Evolutionary conservation across 2,113 vertebrate species (phyloP).

Genomic region (Clarias batrachus): DNA sequence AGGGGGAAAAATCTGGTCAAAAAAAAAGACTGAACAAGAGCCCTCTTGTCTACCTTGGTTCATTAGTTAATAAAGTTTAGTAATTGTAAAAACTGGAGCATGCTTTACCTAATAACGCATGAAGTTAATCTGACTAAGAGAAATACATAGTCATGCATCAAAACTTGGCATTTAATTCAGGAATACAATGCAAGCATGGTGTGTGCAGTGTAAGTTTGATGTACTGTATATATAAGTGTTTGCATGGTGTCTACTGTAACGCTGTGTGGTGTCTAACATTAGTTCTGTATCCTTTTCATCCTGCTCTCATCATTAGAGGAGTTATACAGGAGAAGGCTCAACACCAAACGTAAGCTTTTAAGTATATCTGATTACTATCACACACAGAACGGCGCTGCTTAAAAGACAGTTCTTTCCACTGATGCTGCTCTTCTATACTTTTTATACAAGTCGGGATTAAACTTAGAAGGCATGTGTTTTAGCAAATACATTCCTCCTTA

Average conservation of each 20-base stretch:
- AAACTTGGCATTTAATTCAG: background rate
- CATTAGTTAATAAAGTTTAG: background rate
- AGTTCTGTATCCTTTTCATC: conserved; percentile 69
- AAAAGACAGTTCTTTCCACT: background rate
- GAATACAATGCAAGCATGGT: background rate
- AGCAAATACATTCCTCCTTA: background rate
- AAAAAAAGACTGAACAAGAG: background rate
- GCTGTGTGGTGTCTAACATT: conserved; percentile 62
- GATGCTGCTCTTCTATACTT: background rate
- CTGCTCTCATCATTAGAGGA: conserved; percentile 71
- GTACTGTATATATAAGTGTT: background rate
- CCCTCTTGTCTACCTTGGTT: background rate
- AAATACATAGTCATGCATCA: background rate
- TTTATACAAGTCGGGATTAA: background rate
- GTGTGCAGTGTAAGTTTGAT: background rate
- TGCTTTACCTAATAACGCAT: background rate
- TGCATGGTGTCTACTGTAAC: background rate
- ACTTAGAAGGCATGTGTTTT: background rate
- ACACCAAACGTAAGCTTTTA: conserved; percentile 80
- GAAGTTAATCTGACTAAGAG: background rate
- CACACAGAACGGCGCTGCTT: background rate
- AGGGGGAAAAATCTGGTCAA: background rate
- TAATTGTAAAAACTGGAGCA: too few relatives aligned
- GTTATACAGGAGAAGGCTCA: conserved; percentile 83
- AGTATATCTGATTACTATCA: background rate